These are phyloP conservation scores for Clarias batrachus DNA, from an alignment of 2,113 vertebrate genomes.

Conservation along the genomic window DNA sequence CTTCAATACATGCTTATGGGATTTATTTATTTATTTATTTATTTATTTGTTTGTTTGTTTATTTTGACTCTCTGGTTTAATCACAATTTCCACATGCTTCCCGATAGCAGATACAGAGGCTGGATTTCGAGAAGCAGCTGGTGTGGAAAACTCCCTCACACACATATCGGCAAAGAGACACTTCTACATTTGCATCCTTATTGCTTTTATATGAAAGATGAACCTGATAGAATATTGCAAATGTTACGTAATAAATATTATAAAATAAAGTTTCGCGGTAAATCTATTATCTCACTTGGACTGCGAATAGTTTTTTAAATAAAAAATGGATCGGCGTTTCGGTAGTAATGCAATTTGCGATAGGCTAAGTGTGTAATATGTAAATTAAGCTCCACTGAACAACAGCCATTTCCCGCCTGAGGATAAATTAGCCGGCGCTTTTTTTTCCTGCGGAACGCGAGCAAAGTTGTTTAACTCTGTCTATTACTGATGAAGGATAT, in stretches of 20 bases:
- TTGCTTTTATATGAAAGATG: background rate
- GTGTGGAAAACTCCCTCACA: background rate
- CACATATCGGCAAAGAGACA: background rate
- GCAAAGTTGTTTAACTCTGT: background rate
- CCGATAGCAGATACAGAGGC: background rate
- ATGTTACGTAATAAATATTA: background rate
- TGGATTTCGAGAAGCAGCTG: background rate
- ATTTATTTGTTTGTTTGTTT: no score
- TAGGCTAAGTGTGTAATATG: constrained; percentile 12
- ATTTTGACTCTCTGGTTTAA: background rate
- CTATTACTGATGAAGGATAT: constrained; percentile 4
- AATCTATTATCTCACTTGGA: background rate
- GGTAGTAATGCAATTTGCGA: background rate
- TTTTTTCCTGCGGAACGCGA: background rate
- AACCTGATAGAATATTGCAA: background rate
- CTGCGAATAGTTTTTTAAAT: background rate
- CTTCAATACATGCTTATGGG: background rate
- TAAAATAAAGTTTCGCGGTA: background rate
- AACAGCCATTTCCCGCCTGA: background rate
- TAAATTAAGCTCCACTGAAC: background rate
- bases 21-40: background rate
- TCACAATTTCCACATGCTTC: background rate
- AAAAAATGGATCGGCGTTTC: background rate
- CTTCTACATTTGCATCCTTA: background rate
- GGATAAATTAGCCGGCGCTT: background rate